Percentiles rank a stretch among this genome's conserved stretches.
Conservation (phyloP, 92 coral and sea anemone genomes). For the Scolanthus callimorphus region DNA sequence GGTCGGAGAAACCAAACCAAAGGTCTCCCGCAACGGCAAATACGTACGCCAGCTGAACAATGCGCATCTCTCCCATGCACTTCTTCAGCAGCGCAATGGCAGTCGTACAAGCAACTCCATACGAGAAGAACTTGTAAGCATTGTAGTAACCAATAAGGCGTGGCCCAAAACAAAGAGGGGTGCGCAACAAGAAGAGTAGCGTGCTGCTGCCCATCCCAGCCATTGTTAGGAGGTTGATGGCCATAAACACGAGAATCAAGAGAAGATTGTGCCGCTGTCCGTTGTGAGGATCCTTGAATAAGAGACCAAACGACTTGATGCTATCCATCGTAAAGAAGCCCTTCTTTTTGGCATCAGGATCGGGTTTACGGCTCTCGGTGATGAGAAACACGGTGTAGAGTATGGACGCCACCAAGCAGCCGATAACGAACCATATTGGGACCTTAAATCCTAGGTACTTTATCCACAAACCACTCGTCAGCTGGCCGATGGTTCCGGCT, state of each 20-base stretch:
- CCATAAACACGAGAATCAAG: no score
- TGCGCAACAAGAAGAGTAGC: slow-evolving; percentile 41
- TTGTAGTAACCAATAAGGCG: slow-evolving; percentile 46
- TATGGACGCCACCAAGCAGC: slow-evolving; percentile 13
- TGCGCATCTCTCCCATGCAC: slow-evolving; percentile 31
- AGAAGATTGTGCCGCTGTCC: no score
- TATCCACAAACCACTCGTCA: slow-evolving; percentile 90
- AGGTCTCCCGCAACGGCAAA: slow-evolving; percentile 36
- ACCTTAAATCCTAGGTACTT: slow-evolving; percentile 60
- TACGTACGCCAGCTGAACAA: slow-evolving; percentile 19
- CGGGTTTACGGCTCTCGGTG: no score
- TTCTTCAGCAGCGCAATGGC: slow-evolving; percentile 44
- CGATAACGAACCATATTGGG: slow-evolving; percentile 69
- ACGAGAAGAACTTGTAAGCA: slow-evolving; percentile 56
- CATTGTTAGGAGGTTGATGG: slow-evolving; percentile 26
- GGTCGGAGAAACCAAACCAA: slow-evolving; percentile 31
- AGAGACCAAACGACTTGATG: no score
- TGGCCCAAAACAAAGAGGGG: slow-evolving; percentile 60
- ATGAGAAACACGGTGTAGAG: slow-evolving; percentile 53
- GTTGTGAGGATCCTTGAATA: no score
- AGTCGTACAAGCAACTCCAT: slow-evolving; percentile 53
- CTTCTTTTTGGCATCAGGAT: no score
- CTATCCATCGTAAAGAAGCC: no score
- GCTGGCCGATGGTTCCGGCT: slow-evolving; percentile 74
- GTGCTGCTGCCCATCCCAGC: slow-evolving; percentile 39